phyloP scores from a whole-genome alignment of 2,797 vertebrate species.

The Oreochromis grahami region DNA sequence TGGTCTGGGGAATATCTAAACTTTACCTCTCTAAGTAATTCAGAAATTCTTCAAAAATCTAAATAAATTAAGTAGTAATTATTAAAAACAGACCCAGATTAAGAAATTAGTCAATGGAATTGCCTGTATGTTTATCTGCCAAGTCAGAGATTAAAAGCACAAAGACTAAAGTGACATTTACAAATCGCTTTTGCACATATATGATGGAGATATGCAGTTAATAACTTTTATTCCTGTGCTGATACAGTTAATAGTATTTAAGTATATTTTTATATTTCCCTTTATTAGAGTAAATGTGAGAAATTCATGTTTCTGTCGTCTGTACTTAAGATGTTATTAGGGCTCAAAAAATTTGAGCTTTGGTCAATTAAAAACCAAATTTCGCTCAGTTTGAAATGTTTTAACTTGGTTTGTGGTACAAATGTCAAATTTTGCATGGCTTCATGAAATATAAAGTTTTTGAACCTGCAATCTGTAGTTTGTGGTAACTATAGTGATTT shows the following conservation, averaged over 20 bases:
- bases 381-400: not conserved
- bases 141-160: not conserved
- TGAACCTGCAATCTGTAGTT: not conserved
- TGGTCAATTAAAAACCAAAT: not conserved
- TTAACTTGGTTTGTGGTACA: not conserved
- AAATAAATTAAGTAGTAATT: not conserved
- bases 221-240: not conserved
- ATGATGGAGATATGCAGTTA: not conserved
- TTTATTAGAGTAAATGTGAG: not conserved
- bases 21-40: not conserved
- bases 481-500: not conserved
- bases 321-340: not conserved
- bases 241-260: not conserved
- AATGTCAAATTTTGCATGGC: not conserved
- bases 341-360: not conserved
- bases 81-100: not conserved
- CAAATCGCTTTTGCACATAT: not conserved
- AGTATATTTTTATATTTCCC: not conserved
- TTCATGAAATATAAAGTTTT: not conserved
- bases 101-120: not conserved
- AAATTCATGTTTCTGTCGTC: not conserved
- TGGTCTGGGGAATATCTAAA: not conserved
- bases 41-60: not conserved
- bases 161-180: not conserved
- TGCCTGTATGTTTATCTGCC: not conserved